Percentiles rank a stretch among this genome's conserved stretches.
Conservation (phyloP, 2,113 vertebrate species). For the Aspiorhynchus laticeps region DNA sequence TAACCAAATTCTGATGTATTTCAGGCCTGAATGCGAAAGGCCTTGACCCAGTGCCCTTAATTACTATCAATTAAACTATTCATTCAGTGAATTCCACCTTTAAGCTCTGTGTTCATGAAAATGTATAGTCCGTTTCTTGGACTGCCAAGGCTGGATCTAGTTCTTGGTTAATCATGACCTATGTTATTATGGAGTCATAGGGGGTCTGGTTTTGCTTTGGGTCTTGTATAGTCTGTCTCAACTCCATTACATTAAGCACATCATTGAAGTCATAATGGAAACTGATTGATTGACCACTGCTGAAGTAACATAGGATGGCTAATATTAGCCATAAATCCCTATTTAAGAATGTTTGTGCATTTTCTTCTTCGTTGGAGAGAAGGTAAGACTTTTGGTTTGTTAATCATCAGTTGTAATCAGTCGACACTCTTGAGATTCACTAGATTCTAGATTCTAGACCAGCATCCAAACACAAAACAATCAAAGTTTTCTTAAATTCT, state of each 20-base stretch:
- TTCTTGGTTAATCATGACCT: slow-evolving; percentile 23
- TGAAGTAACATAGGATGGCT: background rate
- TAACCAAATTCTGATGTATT: background rate
- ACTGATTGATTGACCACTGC: background rate
- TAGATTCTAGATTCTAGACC: background rate
- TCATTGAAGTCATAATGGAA: background rate
- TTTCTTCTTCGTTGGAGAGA: background rate
- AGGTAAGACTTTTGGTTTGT: background rate
- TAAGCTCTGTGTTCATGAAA: background rate
- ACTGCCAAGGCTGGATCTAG: slow-evolving; percentile 45
- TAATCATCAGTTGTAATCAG: background rate
- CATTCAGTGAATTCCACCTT: background rate
- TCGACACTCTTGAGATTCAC: background rate
- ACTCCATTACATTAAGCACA: background rate
- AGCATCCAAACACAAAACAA: background rate
- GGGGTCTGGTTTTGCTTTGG: background rate
- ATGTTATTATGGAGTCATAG: slow-evolving; percentile 16
- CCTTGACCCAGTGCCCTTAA: background rate
- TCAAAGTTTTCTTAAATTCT: background rate
- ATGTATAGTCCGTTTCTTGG: background rate
- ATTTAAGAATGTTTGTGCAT: background rate
- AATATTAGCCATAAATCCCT: background rate
- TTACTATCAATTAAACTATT: background rate
- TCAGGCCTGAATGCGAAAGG: background rate
- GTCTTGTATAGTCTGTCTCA: background rate